A percentile compares a stretch with the other conserved stretches of the same genome.
Conservation (phyloP, 2,797 vertebrate species). For the Rallus crepitans region DNA sequence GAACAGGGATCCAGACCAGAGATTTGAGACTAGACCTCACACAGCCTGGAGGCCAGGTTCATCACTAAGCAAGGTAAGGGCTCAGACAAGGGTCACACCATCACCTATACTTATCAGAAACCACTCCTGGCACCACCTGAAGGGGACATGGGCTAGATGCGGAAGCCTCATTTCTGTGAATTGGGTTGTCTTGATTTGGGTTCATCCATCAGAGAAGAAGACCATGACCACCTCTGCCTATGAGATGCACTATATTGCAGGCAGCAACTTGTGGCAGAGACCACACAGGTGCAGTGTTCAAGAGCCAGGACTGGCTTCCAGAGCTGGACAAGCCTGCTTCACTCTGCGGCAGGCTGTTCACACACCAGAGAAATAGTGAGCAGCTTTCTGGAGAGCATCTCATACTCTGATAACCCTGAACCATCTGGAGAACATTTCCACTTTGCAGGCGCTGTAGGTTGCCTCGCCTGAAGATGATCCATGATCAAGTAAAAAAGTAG, state of each 20-base stretch:
- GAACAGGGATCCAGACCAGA: background rate
- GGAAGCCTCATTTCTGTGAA: background rate
- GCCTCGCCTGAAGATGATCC: background rate
- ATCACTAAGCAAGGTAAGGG: background rate
- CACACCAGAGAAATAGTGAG: background rate
- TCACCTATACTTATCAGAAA: background rate
- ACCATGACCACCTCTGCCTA: background rate
- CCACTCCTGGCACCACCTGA: background rate
- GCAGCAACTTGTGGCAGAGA: background rate
- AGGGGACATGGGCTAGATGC: background rate
- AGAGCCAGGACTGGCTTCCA: background rate
- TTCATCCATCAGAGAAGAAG: background rate
- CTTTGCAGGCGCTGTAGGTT: background rate
- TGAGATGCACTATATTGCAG: background rate
- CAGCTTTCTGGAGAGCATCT: background rate
- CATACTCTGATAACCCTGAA: background rate
- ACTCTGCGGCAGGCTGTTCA: background rate
- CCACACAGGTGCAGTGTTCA: background rate
- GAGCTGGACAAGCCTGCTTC: background rate
- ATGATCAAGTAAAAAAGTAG: fast-evolving
- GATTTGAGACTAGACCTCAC: background rate
- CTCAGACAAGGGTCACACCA: background rate
- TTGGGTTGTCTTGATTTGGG: background rate
- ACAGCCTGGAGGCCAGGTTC: background rate
- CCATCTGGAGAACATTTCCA: background rate